Percentiles rank a stretch among this genome's conserved stretches.
phyloP scores from a whole-genome alignment of 2,797 vertebrate genomes.

The Micrastur ruficollis region DNA sequence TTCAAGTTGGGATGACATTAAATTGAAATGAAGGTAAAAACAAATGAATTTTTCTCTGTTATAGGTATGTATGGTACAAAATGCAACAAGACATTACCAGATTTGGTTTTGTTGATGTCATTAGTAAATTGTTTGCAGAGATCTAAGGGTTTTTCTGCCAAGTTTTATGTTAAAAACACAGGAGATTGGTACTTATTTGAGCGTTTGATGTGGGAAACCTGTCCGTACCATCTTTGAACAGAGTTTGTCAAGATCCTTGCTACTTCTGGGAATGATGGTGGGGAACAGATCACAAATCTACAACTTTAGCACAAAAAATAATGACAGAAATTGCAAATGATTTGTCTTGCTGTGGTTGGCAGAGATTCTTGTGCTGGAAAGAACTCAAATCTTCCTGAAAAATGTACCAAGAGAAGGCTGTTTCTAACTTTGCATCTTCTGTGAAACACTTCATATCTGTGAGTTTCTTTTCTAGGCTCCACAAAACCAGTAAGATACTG shows the following conservation, averaged over 20 bases:
- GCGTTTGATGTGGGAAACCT: neutral
- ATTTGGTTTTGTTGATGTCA: neutral
- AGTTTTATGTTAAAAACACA: neutral
- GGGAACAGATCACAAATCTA: neutral
- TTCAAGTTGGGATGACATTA: neutral
- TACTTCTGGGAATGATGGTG: neutral
- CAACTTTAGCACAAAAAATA: neutral
- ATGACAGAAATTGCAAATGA: conserved; percentile 16
- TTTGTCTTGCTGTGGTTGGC: neutral
- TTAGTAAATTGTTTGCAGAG: neutral
- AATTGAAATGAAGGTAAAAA: conserved; percentile 17
- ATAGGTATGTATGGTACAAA: neutral
- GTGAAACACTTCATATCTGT: neutral
- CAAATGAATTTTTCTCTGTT: neutral
- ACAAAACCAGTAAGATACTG: conserved; percentile 1
- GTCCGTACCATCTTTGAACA: neutral
- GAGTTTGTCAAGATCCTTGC: neutral
- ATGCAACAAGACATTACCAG: neutral
- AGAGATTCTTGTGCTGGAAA: neutral
- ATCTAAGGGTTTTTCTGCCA: neutral
- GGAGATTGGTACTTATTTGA: neutral
- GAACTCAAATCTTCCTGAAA: neutral
- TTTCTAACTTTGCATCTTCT: neutral
- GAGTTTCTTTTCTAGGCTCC: neutral
- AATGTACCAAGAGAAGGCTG: neutral